Conservation (phyloP, 2,113 vertebrate genomes). For the Gallinago media region DNA sequence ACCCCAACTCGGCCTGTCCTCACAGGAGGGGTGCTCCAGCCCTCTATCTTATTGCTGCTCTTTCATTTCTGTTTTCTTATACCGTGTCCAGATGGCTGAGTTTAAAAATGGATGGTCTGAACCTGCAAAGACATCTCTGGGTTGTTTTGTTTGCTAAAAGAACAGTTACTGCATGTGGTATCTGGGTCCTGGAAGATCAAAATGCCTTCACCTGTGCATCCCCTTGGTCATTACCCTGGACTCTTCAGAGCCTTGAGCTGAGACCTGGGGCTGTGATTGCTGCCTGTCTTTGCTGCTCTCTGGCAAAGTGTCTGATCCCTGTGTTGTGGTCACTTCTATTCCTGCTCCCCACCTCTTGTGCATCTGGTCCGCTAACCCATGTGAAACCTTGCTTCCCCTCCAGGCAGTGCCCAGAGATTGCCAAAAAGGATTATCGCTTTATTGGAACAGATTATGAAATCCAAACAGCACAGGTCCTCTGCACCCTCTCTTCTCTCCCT, state of each 20-base stretch:
- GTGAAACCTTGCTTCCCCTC: background rate
- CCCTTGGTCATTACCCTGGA: background rate
- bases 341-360: background rate
- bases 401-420: background rate
- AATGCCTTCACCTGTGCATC: background rate
- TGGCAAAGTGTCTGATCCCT: background rate
- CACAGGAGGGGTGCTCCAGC: background rate
- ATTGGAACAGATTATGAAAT: background rate
- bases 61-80: background rate
- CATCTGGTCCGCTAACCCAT: background rate
- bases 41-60: background rate
- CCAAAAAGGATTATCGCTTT: background rate
- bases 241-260: background rate
- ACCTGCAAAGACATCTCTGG: background rate
- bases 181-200: background rate
- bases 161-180: fast-evolving
- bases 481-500: background rate
- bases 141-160: background rate
- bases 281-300: background rate
- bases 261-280: background rate
- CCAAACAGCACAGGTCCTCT: background rate
- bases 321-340: background rate
- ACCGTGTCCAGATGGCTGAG: background rate
- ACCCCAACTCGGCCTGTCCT: background rate
- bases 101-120: background rate